Conservation (phyloP, 2,113 vertebrate species). For the Plestiodon gilberti region DNA sequence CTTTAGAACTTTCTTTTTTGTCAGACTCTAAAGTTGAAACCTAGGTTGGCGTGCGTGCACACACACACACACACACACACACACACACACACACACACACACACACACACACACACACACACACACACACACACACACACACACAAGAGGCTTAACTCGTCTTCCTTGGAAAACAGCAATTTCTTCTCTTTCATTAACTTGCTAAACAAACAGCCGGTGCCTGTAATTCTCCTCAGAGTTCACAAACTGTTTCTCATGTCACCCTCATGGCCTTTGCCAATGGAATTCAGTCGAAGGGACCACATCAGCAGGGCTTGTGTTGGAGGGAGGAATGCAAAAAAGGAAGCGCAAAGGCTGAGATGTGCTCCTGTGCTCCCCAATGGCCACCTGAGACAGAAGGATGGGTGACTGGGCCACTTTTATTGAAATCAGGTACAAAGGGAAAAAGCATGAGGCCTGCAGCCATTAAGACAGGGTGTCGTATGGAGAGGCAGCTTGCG, state of each 20-base stretch:
- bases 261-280: not conserved
- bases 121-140: no score
- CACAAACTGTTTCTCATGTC: not conserved
- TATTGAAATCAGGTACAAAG: no score
- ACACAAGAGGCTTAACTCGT: not conserved
- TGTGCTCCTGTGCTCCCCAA: no score
- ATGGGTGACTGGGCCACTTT: no score
- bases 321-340: no score
- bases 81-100: not conserved
- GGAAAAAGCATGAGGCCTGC: no score
- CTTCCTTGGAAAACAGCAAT: not conserved
- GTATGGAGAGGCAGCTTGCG: no score
- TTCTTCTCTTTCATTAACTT: not conserved
- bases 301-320: not conserved
- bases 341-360: no score
- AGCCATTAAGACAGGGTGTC: no score
- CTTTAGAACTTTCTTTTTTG: not conserved
- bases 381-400: no score
- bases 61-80: not conserved
- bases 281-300: not conserved
- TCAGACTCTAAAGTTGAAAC: not conserved
- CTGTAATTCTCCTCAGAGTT: not conserved
- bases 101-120: not conserved
- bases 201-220: rapidly evolving
- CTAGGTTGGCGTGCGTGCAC: not conserved